Base-by-base conservation (phyloP, 1,140 invertebrate species). In the Eurosta solidaginis region DNA sequence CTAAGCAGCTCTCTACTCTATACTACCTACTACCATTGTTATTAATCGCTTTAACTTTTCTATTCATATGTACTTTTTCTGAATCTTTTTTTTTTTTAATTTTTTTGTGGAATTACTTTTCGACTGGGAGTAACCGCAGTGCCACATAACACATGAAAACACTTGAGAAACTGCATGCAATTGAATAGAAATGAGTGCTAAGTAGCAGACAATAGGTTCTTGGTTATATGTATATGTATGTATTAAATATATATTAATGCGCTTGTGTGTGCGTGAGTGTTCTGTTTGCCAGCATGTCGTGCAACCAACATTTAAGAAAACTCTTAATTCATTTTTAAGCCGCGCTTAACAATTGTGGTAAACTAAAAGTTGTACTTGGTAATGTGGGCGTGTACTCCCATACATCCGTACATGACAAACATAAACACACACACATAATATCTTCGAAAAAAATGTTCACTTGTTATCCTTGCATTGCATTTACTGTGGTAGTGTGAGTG, bases 321-420 rank as follows among this genome's bases (percentile, higher is more conserved):
- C 33, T 59, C 22, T 59, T 59, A 59, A 59, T 59, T 59, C 54
- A 59, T 59, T 59, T 59, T 47, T 33, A 59, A 59, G 54, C 27
- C 27, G 10, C 54, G 54, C 54, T 59, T 2, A 59, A 59, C 54
- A 59, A 59, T 59, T 59, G 54, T 29, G 54, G 27, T 17, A 33
- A 29, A 3, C 45, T 12, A 47, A 47, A 47, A 47, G 45, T 47
- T n/a, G n/a, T n/a, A n/a, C n/a, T n/a, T n/a, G n/a, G n/a, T n/a
- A n/a, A 59, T 1, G 3, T 27, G 3, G 1, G 7, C 27, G 17
- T 59, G 27, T n/a, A 29, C 14, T 4, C 27, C 6, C 17, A 22
- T 14, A 33, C 22, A 59, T 5, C 27, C 27, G n/a, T 29, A 29
- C 22, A n/a, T 59, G n/a, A n/a, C n/a, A n/a, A n/a, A n/a, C n/a